phyloP scores from a whole-genome alignment of 2,113 vertebrate species.

The Felis catus region DNA sequence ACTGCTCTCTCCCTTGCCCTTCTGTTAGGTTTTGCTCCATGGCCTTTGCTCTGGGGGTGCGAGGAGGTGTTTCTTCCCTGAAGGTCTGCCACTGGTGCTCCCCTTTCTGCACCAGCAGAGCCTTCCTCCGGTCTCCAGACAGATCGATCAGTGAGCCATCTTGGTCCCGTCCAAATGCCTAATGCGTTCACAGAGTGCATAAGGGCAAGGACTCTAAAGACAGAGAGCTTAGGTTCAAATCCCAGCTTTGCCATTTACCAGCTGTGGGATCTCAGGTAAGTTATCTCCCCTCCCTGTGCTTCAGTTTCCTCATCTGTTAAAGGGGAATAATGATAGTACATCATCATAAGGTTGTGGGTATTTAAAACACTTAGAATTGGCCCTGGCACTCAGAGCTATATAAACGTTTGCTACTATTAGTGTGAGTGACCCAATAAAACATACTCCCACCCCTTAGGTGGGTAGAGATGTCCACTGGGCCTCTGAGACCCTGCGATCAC shows the following conservation, averaged over 20 bases:
- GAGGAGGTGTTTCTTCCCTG: background rate
- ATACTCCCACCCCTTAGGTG: background rate
- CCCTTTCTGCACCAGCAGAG: background rate
- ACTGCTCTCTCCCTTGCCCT: background rate
- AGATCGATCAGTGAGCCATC: background rate
- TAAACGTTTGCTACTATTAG: background rate
- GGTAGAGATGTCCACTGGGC: background rate
- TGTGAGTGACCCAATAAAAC: background rate
- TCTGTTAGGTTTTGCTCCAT: background rate
- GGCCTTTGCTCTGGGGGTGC: background rate
- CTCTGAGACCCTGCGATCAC: background rate
- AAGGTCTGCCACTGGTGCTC: background rate
- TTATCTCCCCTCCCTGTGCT: background rate
- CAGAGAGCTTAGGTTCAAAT: background rate
- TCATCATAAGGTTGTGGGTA: background rate
- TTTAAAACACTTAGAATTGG: background rate
- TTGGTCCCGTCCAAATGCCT: background rate
- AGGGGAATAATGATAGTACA: background rate
- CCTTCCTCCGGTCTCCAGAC: background rate
- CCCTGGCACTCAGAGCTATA: background rate
- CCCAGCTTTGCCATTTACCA: background rate
- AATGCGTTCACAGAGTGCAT: background rate
- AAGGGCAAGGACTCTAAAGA: background rate
- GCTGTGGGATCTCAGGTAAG: background rate
- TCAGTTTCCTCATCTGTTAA: background rate